phyloP scores from a whole-genome alignment of 1,140 invertebrate species.

The Campoletis sonorensis region DNA sequence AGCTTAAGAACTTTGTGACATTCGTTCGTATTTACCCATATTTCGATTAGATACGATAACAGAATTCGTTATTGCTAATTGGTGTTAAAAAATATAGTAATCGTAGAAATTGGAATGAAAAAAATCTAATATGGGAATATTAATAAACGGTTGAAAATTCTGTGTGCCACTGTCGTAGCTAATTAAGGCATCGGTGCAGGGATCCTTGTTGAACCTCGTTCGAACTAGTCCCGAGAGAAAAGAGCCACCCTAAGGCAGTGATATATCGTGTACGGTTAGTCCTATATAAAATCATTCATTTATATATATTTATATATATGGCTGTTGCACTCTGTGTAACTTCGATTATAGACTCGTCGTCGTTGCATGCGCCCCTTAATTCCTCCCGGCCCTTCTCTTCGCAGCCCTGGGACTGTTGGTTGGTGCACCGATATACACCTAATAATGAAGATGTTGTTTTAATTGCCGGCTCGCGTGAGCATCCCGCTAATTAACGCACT shows the following conservation, averaged over 20 bases:
- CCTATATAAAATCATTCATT: neutral
- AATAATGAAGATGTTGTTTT: constrained; percentile 77
- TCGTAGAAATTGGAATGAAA: neutral
- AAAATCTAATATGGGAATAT: neutral
- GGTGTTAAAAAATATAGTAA: neutral
- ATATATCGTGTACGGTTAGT: neutral
- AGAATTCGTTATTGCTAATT: neutral
- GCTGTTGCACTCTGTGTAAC: constrained; percentile 11
- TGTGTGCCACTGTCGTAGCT: constrained; percentile 15
- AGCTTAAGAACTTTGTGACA: no score
- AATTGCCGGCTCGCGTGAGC: constrained; percentile 75
- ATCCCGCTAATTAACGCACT: constrained; percentile 76
- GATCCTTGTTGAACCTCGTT: constrained; percentile 31
- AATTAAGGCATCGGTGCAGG: constrained; percentile 33
- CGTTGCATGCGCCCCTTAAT: constrained; percentile 36
- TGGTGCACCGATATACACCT: constrained; percentile 63
- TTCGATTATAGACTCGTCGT: constrained; percentile 47
- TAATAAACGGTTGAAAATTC: constrained; percentile 17
- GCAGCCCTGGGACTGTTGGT: neutral
- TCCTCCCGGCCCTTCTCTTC: neutral
- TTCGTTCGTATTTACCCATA: no score
- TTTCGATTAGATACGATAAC: no score
- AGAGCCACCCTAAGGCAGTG: constrained; percentile 18
- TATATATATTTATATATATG: neutral
- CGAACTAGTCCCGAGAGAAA: constrained; percentile 23